Percentiles rank a stretch among this genome's conserved stretches.
phyloP scores from a whole-genome alignment of 1,140 invertebrate genomes.

The Phymorhynchus buccinoides region DNA sequence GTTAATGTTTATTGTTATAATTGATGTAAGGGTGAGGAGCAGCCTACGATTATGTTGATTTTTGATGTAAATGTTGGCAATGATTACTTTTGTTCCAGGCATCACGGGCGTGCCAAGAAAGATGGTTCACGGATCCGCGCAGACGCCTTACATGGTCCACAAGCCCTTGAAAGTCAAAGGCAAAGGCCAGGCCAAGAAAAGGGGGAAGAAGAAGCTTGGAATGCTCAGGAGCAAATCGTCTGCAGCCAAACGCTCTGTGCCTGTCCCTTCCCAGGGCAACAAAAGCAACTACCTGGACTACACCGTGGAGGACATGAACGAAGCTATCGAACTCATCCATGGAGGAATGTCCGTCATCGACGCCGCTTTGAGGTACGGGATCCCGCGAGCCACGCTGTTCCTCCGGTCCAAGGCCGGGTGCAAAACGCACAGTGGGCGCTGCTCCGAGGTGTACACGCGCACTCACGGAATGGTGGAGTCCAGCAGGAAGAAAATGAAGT shows the following conservation, averaged over 20 bases:
- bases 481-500: not conserved
- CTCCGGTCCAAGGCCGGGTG: constrained; percentile 17
- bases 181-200: not conserved
- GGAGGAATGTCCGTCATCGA: constrained; percentile 32
- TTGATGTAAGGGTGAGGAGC: no score
- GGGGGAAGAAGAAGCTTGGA: not conserved
- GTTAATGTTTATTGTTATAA: no score
- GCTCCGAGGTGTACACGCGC: constrained; percentile 22
- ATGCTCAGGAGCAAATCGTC: no score
- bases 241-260: no score
- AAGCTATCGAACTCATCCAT: constrained; percentile 34
- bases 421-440: constrained; percentile 29
- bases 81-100: not conserved
- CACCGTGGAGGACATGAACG: constrained; percentile 26
- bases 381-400: constrained; percentile 35
- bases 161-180: not conserved
- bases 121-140: not conserved
- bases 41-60: not conserved
- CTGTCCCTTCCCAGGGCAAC: not conserved
- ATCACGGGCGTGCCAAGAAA: not conserved
- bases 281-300: constrained; percentile 15
- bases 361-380: constrained; percentile 31
- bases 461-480: not conserved
- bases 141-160: not conserved
- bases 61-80: not conserved